These are phyloP conservation scores for Struthio camelus DNA, from an alignment of 2,113 vertebrate species.

Conservation along the genomic window DNA sequence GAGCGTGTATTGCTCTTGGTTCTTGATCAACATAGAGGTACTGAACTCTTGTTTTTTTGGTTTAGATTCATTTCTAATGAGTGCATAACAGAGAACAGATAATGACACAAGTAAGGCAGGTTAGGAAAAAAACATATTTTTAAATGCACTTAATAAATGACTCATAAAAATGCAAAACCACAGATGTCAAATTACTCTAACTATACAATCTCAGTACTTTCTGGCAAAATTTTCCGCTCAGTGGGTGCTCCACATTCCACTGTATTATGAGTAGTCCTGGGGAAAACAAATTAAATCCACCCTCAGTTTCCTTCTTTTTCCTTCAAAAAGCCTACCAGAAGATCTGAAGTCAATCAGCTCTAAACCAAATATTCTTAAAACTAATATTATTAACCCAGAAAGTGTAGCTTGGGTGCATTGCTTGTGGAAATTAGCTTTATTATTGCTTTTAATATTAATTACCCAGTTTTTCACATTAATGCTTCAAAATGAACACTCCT, in stretches of 20 bases:
- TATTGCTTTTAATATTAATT: background rate
- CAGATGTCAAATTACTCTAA: conserved; percentile 31
- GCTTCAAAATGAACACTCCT: background rate
- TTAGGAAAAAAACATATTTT: conserved; percentile 35
- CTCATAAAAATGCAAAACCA: conserved; percentile 20
- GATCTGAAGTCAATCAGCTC: background rate
- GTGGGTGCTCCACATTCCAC: background rate
- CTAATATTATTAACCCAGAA: background rate
- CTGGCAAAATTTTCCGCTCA: conserved; percentile 21
- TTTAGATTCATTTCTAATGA: conserved; percentile 11
- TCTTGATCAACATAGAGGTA: background rate
- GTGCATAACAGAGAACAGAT: background rate
- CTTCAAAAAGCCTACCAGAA: background rate
- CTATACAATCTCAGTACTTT: background rate
- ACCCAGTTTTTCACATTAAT: background rate
- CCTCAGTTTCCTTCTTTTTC: background rate
- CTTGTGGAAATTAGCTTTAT: background rate
- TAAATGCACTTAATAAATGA: conserved; percentile 41
- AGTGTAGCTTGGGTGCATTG: background rate
- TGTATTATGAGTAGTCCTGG: background rate
- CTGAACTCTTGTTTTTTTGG: background rate
- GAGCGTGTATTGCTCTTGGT: background rate
- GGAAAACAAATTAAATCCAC: background rate
- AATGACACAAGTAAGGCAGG: conserved; percentile 26
- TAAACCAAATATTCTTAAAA: background rate